Percentiles rank a stretch among this genome's conserved stretches.
Evolutionary conservation across 2,888 invertebrate species (phyloP).

Genomic region (Mystacides longicornis): DNA sequence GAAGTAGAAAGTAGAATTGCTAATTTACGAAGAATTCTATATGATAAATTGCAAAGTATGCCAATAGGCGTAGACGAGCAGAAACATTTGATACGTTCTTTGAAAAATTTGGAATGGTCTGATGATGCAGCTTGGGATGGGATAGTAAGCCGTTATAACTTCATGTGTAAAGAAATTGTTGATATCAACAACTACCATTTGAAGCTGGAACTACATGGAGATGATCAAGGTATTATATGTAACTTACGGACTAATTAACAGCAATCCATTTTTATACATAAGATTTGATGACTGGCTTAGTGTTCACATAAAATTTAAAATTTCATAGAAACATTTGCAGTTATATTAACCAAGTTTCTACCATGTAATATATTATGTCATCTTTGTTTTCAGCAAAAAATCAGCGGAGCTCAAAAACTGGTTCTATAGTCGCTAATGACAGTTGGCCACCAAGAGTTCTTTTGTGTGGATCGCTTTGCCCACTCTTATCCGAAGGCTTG

Average conservation of each 20-base stretch:
- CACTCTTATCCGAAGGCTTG: conserved; percentile 47
- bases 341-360: too few relatives aligned
- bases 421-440: conserved; percentile 4
- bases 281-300: too few relatives aligned
- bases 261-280: too few relatives aligned
- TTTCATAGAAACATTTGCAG: too few relatives aligned
- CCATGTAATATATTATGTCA: neutral
- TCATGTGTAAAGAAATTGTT: conserved; percentile 61
- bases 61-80: conserved; percentile 92
- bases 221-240: conserved; percentile 44
- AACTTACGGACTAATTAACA: too few relatives aligned
- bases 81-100: conserved; percentile 72
- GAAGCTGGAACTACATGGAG: conserved; percentile 43
- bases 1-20: conserved; percentile 88
- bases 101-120: conserved; percentile 45
- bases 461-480: conserved; percentile 43
- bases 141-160: conserved; percentile 74
- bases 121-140: conserved; percentile 97
- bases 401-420: conserved; percentile 13
- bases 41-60: conserved; percentile 78
- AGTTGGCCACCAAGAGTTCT: conserved; percentile 28
- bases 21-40: conserved; percentile 71
- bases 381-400: conserved; percentile 13
- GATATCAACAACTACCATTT: conserved; percentile 59
- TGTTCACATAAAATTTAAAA: too few relatives aligned